These are phyloP conservation scores for Toxotes jaculatrix DNA, from an alignment of 2,113 vertebrate species.

Conservation along the genomic window DNA sequence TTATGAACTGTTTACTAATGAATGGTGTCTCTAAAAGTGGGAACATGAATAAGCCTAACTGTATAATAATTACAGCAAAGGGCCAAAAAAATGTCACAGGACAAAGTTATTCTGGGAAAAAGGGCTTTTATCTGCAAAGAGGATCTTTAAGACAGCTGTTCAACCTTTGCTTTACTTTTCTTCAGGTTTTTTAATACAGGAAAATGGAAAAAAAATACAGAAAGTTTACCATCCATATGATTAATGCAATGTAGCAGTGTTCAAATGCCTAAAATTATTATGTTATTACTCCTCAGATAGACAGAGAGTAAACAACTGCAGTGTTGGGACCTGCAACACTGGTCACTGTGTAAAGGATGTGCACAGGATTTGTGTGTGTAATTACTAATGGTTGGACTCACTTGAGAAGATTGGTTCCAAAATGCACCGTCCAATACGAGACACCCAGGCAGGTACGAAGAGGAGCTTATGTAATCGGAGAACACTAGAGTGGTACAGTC, in stretches of 20 bases:
- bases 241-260: not conserved
- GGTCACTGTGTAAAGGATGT: constrained; percentile 14
- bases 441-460: constrained; percentile 88
- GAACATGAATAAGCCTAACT: constrained; percentile 3
- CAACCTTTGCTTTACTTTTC: not conserved
- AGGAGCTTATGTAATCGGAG: constrained; percentile 88
- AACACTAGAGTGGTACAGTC: constrained; percentile 87
- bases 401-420: constrained; percentile 92
- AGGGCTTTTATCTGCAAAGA: not conserved
- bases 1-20: not conserved
- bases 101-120: not conserved
- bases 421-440: constrained; percentile 85
- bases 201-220: not conserved
- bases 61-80: not conserved
- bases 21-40: not conserved
- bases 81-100: not conserved
- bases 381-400: constrained; percentile 40
- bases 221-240: not conserved
- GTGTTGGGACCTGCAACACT: not conserved
- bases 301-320: constrained; percentile 1
- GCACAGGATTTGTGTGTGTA: constrained; percentile 9
- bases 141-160: not conserved
- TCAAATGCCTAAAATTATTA: constrained; percentile 14
- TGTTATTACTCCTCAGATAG: not conserved
- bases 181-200: not conserved